These are phyloP conservation scores for Rhyacophila evoluta DNA, from an alignment of 2,888 invertebrate genomes.

Conservation along the genomic window DNA sequence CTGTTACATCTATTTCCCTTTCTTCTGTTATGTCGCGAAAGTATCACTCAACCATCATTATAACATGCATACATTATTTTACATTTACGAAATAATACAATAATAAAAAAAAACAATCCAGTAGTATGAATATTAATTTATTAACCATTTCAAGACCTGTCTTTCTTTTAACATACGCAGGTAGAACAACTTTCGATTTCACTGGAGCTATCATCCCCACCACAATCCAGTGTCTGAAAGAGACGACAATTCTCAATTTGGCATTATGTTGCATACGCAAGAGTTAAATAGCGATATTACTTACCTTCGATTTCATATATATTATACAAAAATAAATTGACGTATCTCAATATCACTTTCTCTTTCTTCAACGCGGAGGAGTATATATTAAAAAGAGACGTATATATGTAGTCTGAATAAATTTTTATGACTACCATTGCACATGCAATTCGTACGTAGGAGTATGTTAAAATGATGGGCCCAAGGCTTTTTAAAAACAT, in stretches of 20 bases:
- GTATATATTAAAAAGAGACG: not conserved
- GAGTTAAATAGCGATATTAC: constrained; percentile 26
- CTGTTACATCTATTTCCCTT: too few relatives aligned
- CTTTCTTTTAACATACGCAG: constrained; percentile 29
- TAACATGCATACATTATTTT: too few relatives aligned
- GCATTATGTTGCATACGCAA: constrained; percentile 18
- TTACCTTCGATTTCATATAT: constrained; percentile 6
- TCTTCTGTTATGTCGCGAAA: too few relatives aligned
- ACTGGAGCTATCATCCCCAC: constrained; percentile 32
- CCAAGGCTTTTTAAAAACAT: not conserved
- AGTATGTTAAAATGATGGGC: not conserved
- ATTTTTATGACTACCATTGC: not conserved
- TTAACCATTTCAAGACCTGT: constrained; percentile 39
- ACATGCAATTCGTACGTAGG: not conserved
- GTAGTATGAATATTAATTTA: too few relatives aligned
- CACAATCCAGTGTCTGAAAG: not conserved
- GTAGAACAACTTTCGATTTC: constrained; percentile 53
- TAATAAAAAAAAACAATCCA: too few relatives aligned
- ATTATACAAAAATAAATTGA: constrained; percentile 15
- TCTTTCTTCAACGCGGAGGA: not conserved
- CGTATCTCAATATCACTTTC: constrained; percentile 25
- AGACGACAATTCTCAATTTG: constrained; percentile 7
- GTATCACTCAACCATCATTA: too few relatives aligned
- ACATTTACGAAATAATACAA: too few relatives aligned
- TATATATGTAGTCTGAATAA: too few relatives aligned